phyloP scores from a whole-genome alignment of 2,888 invertebrate species.

The Amphipoea lucens region DNA sequence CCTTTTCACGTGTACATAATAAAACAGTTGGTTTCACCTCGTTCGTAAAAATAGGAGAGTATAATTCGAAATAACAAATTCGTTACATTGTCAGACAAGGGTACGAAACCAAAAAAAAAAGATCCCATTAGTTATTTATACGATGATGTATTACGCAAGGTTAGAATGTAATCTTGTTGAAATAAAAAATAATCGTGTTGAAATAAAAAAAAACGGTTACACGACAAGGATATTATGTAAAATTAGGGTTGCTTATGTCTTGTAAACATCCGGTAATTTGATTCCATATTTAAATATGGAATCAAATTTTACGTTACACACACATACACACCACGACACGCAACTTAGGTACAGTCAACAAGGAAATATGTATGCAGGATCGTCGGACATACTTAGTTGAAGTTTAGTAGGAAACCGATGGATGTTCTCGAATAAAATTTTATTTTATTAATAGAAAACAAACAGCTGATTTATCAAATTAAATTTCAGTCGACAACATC shows the following conservation, averaged over 20 bases:
- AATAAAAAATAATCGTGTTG: not conserved
- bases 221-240: not conserved
- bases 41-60: not conserved
- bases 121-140: slow-evolving; percentile 18
- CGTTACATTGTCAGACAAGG: slow-evolving; percentile 1
- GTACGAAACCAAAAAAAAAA: slow-evolving; percentile 26
- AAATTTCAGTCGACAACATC: no score
- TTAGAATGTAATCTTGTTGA: not conserved
- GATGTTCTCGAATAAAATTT: no score
- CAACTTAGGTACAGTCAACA: not conserved
- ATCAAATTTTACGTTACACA: not conserved
- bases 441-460: no score
- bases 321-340: not conserved
- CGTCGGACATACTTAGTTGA: no score
- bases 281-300: not conserved
- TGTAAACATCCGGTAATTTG: not conserved
- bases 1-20: not conserved
- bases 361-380: no score
- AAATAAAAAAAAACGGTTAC: not conserved
- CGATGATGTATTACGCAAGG: not conserved
- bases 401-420: no score
- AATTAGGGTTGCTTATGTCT: not conserved
- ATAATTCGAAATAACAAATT: slow-evolving; percentile 20
- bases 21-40: no score
- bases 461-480: no score